A percentile compares a stretch with the other conserved stretches of the same genome.
phyloP scores from a whole-genome alignment of 2,113 vertebrate genomes.

The Fulica atra region DNA sequence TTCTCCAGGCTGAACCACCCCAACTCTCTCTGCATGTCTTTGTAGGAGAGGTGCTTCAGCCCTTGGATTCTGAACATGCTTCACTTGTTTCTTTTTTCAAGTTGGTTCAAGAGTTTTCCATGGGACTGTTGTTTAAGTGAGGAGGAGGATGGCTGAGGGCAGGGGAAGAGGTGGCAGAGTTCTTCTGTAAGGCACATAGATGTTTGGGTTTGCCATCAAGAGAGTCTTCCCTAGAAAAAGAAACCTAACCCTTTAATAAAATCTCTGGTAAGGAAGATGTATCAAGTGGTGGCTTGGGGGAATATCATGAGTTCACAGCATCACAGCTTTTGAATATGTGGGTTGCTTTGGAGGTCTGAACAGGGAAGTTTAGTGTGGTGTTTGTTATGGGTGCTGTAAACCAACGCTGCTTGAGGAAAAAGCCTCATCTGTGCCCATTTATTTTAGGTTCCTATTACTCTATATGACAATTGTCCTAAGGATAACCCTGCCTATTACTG shows the following conservation, averaged over 20 bases:
- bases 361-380: neutral
- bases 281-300: neutral
- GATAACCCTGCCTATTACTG: constrained; percentile 92
- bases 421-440: neutral
- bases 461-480: constrained; percentile 87
- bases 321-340: neutral
- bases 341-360: neutral
- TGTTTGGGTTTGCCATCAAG: neutral
- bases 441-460: constrained; percentile 80
- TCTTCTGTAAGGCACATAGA: neutral
- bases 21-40: too few relatives aligned
- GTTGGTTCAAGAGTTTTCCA: neutral
- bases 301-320: neutral
- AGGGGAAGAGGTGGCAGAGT: neutral
- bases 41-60: too few relatives aligned
- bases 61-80: too few relatives aligned
- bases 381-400: neutral
- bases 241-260: neutral
- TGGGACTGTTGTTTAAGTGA: neutral
- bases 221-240: neutral
- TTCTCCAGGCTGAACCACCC: too few relatives aligned
- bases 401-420: neutral
- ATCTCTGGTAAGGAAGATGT: neutral
- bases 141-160: neutral
- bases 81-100: neutral